phyloP scores from a whole-genome alignment of 2,113 vertebrate species.

The Mirounga angustirostris region DNA sequence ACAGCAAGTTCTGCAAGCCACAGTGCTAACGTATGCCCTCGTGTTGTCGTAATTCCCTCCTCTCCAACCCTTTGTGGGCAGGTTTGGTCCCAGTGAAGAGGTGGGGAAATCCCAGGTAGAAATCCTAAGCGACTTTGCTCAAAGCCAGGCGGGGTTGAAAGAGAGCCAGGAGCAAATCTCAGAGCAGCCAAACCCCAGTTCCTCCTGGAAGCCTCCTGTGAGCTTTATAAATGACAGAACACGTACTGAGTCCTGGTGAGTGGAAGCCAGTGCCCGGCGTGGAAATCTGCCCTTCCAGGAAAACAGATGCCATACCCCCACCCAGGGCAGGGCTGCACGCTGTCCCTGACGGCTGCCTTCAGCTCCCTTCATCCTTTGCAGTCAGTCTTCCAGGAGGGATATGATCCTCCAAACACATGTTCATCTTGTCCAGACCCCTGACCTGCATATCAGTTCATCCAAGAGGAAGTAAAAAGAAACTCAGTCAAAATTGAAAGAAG shows the following conservation, averaged over 20 bases:
- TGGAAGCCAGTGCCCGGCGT: not conserved
- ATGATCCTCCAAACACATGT: not conserved
- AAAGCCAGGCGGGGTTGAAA: not conserved
- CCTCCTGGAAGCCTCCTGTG: not conserved
- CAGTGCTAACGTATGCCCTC: not conserved
- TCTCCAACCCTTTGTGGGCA: not conserved
- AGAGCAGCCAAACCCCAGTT: not conserved
- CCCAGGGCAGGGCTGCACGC: not conserved
- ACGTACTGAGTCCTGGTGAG: accelerated
- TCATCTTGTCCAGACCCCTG: not conserved
- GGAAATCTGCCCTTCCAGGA: not conserved
- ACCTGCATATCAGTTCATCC: not conserved
- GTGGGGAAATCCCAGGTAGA: no score
- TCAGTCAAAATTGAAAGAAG: not conserved
- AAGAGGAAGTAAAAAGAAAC: not conserved
- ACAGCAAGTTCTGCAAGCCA: not conserved
- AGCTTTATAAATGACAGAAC: not conserved
- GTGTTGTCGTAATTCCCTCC: not conserved
- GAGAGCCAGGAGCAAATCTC: not conserved
- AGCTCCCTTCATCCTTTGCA: not conserved
- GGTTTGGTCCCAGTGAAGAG: not conserved
- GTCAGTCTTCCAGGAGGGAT: not conserved
- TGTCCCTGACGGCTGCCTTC: no score
- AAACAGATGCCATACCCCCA: accelerated
- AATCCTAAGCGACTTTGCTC: no score